Evolutionary conservation across 2,113 vertebrate genomes (phyloP).

Genomic region (Euleptes europaea): DNA sequence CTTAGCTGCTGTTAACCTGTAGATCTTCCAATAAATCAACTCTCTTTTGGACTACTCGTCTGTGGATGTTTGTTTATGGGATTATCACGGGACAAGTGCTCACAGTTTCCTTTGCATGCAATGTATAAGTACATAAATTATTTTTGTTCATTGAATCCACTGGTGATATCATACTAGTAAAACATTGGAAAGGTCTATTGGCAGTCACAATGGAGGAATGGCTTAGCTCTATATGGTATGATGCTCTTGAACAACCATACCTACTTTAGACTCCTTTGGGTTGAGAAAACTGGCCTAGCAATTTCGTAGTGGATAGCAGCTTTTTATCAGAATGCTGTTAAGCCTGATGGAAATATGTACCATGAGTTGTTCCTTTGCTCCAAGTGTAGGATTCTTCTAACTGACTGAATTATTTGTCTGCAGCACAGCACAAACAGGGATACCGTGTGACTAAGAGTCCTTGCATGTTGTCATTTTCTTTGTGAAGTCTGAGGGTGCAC

Average conservation of each 20-base stretch:
- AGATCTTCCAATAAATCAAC: no score
- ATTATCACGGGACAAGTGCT: no score
- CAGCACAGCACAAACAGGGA: background rate
- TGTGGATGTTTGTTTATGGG: no score
- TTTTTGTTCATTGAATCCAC: background rate
- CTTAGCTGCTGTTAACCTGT: no score
- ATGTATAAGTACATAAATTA: no score
- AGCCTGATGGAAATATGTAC: background rate
- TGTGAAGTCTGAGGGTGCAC: background rate
- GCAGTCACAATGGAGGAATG: background rate
- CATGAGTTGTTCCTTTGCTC: background rate
- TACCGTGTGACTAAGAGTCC: background rate
- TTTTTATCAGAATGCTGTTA: background rate
- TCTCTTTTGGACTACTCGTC: no score
- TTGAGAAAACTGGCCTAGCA: background rate
- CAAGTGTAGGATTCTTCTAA: background rate
- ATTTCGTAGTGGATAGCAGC: no score
- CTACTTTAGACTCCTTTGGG: background rate
- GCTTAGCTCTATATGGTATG: background rate
- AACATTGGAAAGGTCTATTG: background rate
- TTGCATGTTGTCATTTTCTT: background rate
- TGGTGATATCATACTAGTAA: background rate
- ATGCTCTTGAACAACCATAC: background rate
- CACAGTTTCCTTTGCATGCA: no score
- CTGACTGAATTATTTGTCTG: background rate